Percentiles rank a stretch among this genome's conserved stretches.
Conservation (phyloP, 2,797 vertebrate species). For the Chelon auratus region DNA sequence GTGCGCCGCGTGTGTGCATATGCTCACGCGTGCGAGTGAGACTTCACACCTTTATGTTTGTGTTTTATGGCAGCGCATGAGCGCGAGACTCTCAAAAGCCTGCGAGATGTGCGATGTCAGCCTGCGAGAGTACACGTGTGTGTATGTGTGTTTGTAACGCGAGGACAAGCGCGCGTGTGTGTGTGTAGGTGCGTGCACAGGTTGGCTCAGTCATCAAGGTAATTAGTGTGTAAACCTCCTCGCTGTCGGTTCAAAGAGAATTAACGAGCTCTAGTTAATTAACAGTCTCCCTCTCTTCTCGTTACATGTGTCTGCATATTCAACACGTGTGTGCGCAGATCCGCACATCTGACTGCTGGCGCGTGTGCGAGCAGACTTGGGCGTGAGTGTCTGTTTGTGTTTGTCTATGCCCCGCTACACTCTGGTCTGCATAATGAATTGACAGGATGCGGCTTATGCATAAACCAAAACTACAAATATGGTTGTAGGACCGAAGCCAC, state of each 20-base stretch:
- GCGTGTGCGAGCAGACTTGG: slow-evolving; percentile 40
- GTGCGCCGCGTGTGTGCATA: slow-evolving; percentile 33
- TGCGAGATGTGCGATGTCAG: slow-evolving; percentile 71
- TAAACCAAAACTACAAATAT: slow-evolving; percentile 79
- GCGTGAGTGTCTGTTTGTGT: slow-evolving; percentile 55
- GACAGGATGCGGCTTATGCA: slow-evolving; percentile 70
- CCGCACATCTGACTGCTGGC: slow-evolving; percentile 50
- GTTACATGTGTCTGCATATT: slow-evolving; percentile 84
- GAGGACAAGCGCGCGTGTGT: slow-evolving; percentile 21
- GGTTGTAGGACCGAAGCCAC: slow-evolving; percentile 57
- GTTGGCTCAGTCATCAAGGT: slow-evolving; percentile 82
- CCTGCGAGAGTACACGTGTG: slow-evolving; percentile 46
- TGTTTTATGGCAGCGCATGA: slow-evolving; percentile 45
- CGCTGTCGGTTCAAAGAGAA: slow-evolving; percentile 86
- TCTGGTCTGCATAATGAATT: slow-evolving; percentile 71
- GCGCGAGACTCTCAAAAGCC: slow-evolving; percentile 68
- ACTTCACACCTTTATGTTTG: slow-evolving; percentile 72
- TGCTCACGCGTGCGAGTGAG: slow-evolving; percentile 50
- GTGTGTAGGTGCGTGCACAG: slow-evolving; percentile 57
- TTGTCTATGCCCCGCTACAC: slow-evolving; percentile 46
- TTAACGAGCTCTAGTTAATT: slow-evolving; percentile 86
- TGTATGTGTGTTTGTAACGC: slow-evolving; percentile 18
- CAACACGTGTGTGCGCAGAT: slow-evolving; percentile 69
- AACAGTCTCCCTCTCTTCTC: slow-evolving; percentile 83
- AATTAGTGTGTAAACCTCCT: slow-evolving; percentile 86